Conservation (phyloP, 1,140 invertebrate species). For the Magallana angulata region DNA sequence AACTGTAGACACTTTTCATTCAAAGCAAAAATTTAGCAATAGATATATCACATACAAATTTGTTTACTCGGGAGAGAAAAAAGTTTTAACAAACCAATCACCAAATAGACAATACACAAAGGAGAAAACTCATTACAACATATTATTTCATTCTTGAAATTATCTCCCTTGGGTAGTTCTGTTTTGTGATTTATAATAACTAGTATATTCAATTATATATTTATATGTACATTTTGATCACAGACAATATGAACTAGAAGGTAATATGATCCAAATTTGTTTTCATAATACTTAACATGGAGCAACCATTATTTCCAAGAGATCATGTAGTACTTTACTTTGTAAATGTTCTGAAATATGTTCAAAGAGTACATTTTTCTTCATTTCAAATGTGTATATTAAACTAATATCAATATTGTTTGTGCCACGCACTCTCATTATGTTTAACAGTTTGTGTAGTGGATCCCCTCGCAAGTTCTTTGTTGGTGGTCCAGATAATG, state of each 20-base stretch:
- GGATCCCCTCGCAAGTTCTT: background rate
- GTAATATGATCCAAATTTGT: background rate
- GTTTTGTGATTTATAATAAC: constrained; percentile 14
- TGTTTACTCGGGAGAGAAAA: constrained; percentile 11
- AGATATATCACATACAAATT: constrained; percentile 8
- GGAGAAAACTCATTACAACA: background rate
- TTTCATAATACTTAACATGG: background rate
- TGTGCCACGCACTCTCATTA: background rate
- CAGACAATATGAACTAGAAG: constrained; percentile 33
- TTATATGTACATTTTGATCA: constrained; percentile 35
- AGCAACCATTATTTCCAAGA: constrained; percentile 23
- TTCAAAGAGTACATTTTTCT: too few relatives aligned
- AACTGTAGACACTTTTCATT: background rate
- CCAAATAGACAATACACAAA: background rate
- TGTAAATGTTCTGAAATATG: too few relatives aligned
- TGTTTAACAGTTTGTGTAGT: constrained; percentile 1
- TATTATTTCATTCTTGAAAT: too few relatives aligned
- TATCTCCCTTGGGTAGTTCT: background rate
- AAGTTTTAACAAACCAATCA: background rate
- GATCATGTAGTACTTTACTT: too few relatives aligned
- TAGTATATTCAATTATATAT: background rate
- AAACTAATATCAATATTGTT: constrained; percentile 8
- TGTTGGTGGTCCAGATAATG: constrained; percentile 19
- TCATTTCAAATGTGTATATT: too few relatives aligned
- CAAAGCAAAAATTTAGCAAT: background rate